These are phyloP conservation scores for Myotis davidii DNA, from an alignment of 2,113 vertebrate genomes.

Conservation along the genomic window DNA sequence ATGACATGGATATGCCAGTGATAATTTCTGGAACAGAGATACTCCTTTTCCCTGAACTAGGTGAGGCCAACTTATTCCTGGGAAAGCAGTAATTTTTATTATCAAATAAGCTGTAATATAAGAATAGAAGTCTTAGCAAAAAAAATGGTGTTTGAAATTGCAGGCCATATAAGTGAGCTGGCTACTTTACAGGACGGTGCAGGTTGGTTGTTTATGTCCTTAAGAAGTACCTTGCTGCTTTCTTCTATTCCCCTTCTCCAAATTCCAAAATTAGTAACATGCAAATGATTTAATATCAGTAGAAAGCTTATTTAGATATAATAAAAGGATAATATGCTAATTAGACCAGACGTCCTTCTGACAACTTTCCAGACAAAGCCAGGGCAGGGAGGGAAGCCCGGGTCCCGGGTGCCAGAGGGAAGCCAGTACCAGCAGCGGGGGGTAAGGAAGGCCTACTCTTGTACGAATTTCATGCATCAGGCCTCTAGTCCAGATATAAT, in stretches of 20 bases:
- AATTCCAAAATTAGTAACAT: not conserved
- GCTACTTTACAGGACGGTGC: rapidly evolving
- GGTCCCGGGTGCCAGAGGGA: no score
- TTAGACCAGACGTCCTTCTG: no score
- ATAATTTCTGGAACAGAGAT: not conserved
- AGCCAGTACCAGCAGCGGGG: no score
- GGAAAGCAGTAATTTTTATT: not conserved
- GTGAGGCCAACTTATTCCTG: not conserved
- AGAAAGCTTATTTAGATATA: not conserved
- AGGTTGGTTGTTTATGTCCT: not conserved
- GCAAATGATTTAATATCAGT: not conserved
- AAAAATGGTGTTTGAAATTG: not conserved
- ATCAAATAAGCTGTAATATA: constrained; percentile 4
- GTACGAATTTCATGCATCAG: no score
- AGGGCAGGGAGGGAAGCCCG: no score
- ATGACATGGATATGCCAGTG: not conserved
- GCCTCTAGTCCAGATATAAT: not conserved
- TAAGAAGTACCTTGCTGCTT: not conserved
- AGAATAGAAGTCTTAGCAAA: not conserved
- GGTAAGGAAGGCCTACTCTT: no score
- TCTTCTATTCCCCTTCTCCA: not conserved
- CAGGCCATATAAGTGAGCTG: not conserved
- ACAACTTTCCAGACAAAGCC: no score
- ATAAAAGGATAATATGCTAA: no score
- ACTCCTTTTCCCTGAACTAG: not conserved